A percentile compares a stretch with the other conserved stretches of the same genome.
Conservation (phyloP, 30 jellyfish, hydroid and myxozoan genomes). For the Hydractinia symbiolongicarpus region DNA sequence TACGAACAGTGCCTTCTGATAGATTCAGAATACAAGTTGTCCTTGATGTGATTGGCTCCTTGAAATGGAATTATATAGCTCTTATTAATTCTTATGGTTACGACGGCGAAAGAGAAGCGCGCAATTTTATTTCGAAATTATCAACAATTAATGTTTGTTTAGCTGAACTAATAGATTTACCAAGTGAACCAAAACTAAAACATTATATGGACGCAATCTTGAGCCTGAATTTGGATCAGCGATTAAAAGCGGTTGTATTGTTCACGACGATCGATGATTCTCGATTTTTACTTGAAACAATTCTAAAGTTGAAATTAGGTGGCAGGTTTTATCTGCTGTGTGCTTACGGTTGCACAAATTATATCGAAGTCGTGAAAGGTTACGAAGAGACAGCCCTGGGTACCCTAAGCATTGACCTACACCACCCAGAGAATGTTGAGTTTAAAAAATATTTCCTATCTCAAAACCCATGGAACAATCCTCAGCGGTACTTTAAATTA, state of each 20-base stretch:
- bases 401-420: slow-evolving; percentile 13
- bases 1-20: slow-evolving; percentile 77
- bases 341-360: slow-evolving; percentile 31
- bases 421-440: slow-evolving; percentile 8
- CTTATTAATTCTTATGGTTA: slow-evolving; percentile 57
- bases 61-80: slow-evolving; percentile 64
- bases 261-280: slow-evolving; percentile 19
- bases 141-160: slow-evolving; percentile 25
- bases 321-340: slow-evolving; percentile 10
- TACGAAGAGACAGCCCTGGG: slow-evolving; percentile 24
- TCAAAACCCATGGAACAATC: slow-evolving; percentile 12
- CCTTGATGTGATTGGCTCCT: slow-evolving; percentile 28
- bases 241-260: slow-evolving; percentile 11
- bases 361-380: slow-evolving; percentile 14
- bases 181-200: background rate
- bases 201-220: background rate
- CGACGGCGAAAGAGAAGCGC: slow-evolving; percentile 69
- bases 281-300: background rate
- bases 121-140: slow-evolving; percentile 27
- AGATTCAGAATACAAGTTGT: slow-evolving; percentile 54
- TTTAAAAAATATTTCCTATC: slow-evolving; percentile 14
- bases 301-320: background rate
- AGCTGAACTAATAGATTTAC: slow-evolving; percentile 7
- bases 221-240: slow-evolving; percentile 1
- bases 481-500: background rate